Percentiles rank a stretch among this genome's conserved stretches.
These are phyloP conservation scores for Rhyacophila evoluta DNA, from an alignment of 2,888 invertebrate species.

Conservation along the genomic window DNA sequence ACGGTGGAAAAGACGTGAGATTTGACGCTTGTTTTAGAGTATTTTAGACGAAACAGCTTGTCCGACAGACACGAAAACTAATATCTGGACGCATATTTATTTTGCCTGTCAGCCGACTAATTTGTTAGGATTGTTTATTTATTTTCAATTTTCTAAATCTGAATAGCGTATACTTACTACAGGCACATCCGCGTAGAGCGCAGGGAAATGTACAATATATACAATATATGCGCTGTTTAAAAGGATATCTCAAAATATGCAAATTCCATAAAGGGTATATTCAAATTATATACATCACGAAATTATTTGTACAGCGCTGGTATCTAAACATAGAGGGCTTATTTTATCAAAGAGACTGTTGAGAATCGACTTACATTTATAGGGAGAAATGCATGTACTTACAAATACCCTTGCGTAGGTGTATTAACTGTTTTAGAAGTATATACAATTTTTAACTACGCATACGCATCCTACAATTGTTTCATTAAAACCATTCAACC, in stretches of 20 bases:
- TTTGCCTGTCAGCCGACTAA: background rate
- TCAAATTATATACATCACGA: slow-evolving; percentile 2
- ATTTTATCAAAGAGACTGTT: slow-evolving; percentile 14
- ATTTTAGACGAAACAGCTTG: background rate
- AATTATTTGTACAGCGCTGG: slow-evolving; percentile 7
- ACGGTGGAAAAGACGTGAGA: no score
- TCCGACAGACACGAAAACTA: background rate
- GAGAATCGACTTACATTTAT: background rate
- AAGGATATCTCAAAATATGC: slow-evolving; percentile 18
- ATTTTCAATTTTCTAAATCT: background rate
- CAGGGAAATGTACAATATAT: no score
- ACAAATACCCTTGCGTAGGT: background rate
- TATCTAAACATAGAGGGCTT: background rate
- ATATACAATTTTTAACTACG: background rate
- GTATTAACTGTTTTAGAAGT: background rate
- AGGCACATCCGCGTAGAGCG: no score
- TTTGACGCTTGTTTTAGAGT: no score
- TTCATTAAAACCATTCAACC: no score
- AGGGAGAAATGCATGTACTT: background rate
- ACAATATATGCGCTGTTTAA: background rate
- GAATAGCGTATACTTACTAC: background rate
- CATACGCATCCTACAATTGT: no score
- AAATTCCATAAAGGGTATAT: slow-evolving; percentile 19
- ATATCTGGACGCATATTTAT: background rate
- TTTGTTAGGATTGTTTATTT: background rate